A percentile compares a stretch with the other conserved stretches of the same genome.
phyloP scores from a whole-genome alignment of 2,113 vertebrate genomes.

The Camelus dromedarius region DNA sequence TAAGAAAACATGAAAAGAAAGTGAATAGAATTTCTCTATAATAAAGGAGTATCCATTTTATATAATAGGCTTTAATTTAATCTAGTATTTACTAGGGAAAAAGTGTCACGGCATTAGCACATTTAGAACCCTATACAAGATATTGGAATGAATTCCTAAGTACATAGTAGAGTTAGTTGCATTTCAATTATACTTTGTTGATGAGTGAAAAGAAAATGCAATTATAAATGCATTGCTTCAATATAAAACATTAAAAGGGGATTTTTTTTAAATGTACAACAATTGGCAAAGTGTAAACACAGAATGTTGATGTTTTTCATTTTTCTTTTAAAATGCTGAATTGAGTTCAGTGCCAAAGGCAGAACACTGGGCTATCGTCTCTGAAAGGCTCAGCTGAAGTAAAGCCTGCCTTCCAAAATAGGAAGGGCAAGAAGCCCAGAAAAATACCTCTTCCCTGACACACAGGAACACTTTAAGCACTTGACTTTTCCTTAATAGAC shows the following conservation, averaged over 20 bases:
- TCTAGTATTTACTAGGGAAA: slow-evolving; percentile 2
- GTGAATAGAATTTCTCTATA: background rate
- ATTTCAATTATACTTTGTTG: slow-evolving; percentile 54
- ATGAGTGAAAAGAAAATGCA: slow-evolving; percentile 34
- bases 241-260: slow-evolving; percentile 32
- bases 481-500: slow-evolving; percentile 7
- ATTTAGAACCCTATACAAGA: slow-evolving; percentile 55
- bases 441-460: slow-evolving; percentile 47
- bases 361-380: slow-evolving; percentile 23
- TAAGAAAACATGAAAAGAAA: background rate
- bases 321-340: slow-evolving; percentile 72
- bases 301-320: slow-evolving; percentile 68
- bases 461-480: background rate
- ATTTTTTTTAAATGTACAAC: slow-evolving; percentile 51
- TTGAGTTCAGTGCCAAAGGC: slow-evolving; percentile 56
- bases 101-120: slow-evolving; percentile 37
- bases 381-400: slow-evolving; percentile 51
- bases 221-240: slow-evolving; percentile 33
- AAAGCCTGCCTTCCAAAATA: slow-evolving; percentile 45
- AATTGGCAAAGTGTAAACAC: slow-evolving; percentile 62
- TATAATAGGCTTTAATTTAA: background rate
- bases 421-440: slow-evolving; percentile 52
- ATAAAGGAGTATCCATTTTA: background rate
- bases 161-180: background rate
- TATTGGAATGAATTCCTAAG: slow-evolving; percentile 21